Conservation (phyloP, 2,797 vertebrate genomes). For the Eremophila alpestris region DNA sequence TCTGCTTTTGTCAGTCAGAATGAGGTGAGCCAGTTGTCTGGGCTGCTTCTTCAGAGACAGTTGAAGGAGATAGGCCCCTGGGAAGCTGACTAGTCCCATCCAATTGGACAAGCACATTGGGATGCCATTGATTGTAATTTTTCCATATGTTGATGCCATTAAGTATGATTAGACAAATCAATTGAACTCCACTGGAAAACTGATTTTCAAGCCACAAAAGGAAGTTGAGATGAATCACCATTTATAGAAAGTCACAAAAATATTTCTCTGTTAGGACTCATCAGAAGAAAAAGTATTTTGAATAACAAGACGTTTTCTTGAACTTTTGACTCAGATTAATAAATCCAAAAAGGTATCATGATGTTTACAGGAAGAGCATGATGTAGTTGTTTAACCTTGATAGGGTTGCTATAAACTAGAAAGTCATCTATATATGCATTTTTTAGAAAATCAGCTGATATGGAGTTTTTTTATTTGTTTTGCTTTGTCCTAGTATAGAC, state of each 20-base stretch:
- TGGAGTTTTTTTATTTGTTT: neutral
- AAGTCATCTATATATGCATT: neutral
- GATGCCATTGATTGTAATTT: rapidly evolving
- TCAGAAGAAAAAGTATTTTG: neutral
- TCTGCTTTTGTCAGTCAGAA: neutral
- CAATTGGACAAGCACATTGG: neutral
- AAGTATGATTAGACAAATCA: neutral
- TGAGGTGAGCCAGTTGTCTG: neutral
- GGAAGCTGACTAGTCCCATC: neutral
- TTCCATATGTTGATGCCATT: neutral
- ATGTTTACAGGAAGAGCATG: neutral
- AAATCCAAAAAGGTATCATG: neutral
- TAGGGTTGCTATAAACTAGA: neutral
- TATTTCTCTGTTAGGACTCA: neutral
- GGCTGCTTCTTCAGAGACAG: neutral
- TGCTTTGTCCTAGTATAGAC: neutral
- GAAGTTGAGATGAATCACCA: neutral
- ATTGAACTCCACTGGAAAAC: neutral
- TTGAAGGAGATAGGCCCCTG: rapidly evolving
- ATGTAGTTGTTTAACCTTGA: neutral
- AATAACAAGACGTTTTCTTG: neutral
- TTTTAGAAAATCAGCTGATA: neutral
- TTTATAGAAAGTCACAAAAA: neutral
- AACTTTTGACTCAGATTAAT: neutral
- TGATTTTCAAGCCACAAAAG: neutral